Percentiles rank a stretch among this genome's conserved stretches.
These are phyloP conservation scores for Bagarius yarrelli DNA, from an alignment of 2,113 vertebrate genomes.

Conservation along the genomic window DNA sequence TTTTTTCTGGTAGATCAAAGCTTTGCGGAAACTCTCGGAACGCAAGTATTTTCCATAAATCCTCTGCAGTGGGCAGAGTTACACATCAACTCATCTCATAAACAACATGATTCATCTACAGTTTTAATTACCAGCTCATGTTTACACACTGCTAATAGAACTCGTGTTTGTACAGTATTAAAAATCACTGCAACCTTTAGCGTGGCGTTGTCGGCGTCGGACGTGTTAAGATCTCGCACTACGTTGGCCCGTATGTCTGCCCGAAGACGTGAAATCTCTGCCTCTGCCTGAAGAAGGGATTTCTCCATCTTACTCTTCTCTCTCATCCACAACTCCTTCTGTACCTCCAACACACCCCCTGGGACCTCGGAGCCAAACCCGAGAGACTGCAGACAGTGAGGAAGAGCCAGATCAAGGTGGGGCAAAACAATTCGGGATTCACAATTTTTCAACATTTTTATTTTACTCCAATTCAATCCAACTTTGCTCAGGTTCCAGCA, in stretches of 20 bases:
- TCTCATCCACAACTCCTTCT: slow-evolving; percentile 81
- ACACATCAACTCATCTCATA: background rate
- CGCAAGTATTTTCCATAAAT: slow-evolving; percentile 91
- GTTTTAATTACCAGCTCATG: no score
- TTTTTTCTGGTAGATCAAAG: slow-evolving; percentile 97
- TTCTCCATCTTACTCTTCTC: slow-evolving; percentile 83
- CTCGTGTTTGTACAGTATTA: no score
- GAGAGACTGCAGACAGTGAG: slow-evolving; percentile 64
- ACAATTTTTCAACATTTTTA: background rate
- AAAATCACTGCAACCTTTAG: slow-evolving; percentile 75
- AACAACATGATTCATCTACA: background rate
- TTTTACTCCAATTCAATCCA: no score
- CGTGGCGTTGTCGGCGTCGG: slow-evolving; percentile 76
- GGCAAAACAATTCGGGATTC: no score
- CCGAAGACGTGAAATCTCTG: slow-evolving; percentile 79
- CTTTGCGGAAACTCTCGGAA: slow-evolving; percentile 94
- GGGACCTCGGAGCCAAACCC: slow-evolving; percentile 57
- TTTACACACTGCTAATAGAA: background rate
- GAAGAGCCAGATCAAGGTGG: background rate
- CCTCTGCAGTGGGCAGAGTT: slow-evolving; percentile 68
- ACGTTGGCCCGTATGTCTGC: slow-evolving; percentile 81
- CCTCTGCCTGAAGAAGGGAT: slow-evolving; percentile 78
- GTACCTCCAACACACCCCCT: slow-evolving; percentile 73
- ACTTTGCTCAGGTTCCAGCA: background rate
- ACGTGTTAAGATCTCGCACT: slow-evolving; percentile 75